A percentile compares a stretch with the other conserved stretches of the same genome.
Evolutionary conservation across 2,888 invertebrate species (phyloP).

Genomic region (Sarcophaga carnaria): DNA sequence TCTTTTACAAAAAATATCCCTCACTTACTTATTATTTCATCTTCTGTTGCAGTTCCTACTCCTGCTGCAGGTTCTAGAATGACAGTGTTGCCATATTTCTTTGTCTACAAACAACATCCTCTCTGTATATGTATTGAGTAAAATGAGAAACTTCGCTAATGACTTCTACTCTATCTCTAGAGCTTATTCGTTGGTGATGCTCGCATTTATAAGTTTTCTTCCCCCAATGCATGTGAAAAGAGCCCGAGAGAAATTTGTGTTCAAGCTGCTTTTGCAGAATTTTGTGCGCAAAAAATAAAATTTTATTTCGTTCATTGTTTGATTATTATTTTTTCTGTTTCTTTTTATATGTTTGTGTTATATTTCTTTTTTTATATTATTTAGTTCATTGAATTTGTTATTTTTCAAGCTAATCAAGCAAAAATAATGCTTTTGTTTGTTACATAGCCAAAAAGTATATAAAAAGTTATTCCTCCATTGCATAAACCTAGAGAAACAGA

Average conservation of each 20-base stretch:
- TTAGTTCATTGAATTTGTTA: slow-evolving; percentile 57
- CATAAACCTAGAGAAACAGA: not conserved
- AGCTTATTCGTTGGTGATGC: too few relatives aligned
- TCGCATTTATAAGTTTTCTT: too few relatives aligned
- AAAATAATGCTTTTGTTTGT: slow-evolving; percentile 58
- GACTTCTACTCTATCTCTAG: too few relatives aligned
- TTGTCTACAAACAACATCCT: too few relatives aligned
- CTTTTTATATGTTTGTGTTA: not conserved
- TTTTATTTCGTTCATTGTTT: slow-evolving; percentile 23
- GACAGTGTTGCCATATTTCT: too few relatives aligned
- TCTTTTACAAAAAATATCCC: too few relatives aligned
- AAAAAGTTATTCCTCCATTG: slow-evolving; percentile 18
- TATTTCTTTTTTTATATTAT: slow-evolving; percentile 20
- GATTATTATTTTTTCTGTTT: slow-evolving; percentile 1
- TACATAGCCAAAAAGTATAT: slow-evolving; percentile 52
- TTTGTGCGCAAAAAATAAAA: not conserved
- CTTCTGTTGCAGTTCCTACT: not conserved
- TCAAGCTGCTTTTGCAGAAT: not conserved
- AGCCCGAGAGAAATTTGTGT: too few relatives aligned
- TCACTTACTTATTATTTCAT: too few relatives aligned
- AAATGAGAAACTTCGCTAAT: too few relatives aligned
- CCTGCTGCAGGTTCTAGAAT: too few relatives aligned
- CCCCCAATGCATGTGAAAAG: too few relatives aligned
- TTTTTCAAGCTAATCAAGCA: slow-evolving; percentile 61
- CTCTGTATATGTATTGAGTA: too few relatives aligned